A percentile compares a stretch with the other conserved stretches of the same genome.
Evolutionary conservation across 1,140 invertebrate species (phyloP).

Genomic region (Platyscapa corneri): DNA sequence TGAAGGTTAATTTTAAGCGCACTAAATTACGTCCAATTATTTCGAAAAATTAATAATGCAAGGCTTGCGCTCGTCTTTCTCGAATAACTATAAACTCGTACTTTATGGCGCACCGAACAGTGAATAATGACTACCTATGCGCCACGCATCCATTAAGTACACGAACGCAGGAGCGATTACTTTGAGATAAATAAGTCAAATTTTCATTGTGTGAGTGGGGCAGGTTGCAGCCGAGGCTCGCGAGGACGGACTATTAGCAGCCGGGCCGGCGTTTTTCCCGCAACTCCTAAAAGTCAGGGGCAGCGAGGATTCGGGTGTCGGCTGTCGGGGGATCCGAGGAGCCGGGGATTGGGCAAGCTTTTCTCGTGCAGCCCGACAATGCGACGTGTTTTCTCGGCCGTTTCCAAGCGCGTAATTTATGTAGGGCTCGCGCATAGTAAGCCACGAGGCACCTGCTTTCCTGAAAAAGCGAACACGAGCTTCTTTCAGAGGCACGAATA

Average conservation of each 20-base stretch:
- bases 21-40: conserved; percentile 4
- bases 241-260: background rate
- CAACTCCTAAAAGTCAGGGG: background rate
- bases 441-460: conserved; percentile 25
- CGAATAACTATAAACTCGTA: background rate
- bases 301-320: background rate
- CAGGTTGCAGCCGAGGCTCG: background rate
- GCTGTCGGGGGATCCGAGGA: too few relatives aligned
- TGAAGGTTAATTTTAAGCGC: background rate
- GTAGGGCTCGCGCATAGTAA: background rate
- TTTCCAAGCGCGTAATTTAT: conserved; percentile 31
- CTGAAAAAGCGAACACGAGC: background rate
- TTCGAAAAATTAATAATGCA: background rate
- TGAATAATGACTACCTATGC: conserved; percentile 20
- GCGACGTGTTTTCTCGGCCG: background rate
- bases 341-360: conserved; percentile 18
- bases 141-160: background rate
- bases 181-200: conserved; percentile 36
- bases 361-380: background rate
- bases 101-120: conserved; percentile 24
- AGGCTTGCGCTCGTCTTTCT: background rate
- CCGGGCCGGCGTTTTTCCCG: background rate
- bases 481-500: background rate
- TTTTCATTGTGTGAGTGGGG: conserved; percentile 12
- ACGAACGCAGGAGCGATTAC: conserved; percentile 21